Conservation (phyloP, 2,113 vertebrate species). For the Perccottus glenii region DNA sequence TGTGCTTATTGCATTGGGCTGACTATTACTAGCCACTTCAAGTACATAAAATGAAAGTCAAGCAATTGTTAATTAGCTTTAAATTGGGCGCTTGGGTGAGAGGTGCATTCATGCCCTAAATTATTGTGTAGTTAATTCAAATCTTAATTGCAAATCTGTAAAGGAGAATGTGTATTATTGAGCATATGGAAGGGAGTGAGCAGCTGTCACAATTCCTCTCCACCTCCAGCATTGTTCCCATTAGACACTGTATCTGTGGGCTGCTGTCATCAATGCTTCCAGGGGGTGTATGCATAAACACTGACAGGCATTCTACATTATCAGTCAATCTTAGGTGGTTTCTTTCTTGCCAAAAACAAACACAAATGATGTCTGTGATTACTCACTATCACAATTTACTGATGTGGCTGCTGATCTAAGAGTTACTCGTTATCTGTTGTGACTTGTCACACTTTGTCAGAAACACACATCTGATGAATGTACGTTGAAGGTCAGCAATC, state of each 20-base stretch:
- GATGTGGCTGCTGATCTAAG: slow-evolving; percentile 7
- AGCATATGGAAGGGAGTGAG: neutral
- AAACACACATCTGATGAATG: slow-evolving; percentile 20
- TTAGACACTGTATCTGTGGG: slow-evolving; percentile 24
- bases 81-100: too few species aligned
- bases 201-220: slow-evolving; percentile 29
- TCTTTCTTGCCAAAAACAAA: neutral
- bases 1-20: slow-evolving; percentile 21
- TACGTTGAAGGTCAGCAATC: slow-evolving; percentile 54
- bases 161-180: neutral
- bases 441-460: slow-evolving; percentile 20
- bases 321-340: neutral
- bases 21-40: slow-evolving; percentile 22
- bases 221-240: too few species aligned
- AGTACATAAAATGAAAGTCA: slow-evolving; percentile 15
- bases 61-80: slow-evolving; percentile 12
- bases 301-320: slow-evolving; percentile 6
- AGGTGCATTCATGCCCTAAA: neutral
- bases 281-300: slow-evolving; percentile 14
- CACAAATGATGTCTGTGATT: slow-evolving; percentile 4
- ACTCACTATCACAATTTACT: neutral
- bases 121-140: neutral
- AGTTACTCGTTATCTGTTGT: neutral
- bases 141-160: neutral
- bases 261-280: neutral